phyloP scores from a whole-genome alignment of 2,797 vertebrate genomes.

The Pseudomugil tenellus region DNA sequence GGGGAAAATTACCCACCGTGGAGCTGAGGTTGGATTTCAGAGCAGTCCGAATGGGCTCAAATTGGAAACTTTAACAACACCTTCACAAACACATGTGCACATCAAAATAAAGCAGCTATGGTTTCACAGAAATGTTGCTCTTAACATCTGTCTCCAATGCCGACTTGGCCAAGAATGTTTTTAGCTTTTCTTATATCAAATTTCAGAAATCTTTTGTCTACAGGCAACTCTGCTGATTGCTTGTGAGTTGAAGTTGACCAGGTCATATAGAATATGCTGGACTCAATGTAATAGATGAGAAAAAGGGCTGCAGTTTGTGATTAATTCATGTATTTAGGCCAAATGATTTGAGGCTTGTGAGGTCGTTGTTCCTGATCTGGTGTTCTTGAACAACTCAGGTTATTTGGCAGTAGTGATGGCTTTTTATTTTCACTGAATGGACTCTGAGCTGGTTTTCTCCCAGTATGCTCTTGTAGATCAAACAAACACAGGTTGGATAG shows the following conservation, averaged over 20 bases:
- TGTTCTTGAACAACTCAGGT: background rate
- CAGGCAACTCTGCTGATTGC: background rate
- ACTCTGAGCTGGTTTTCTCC: background rate
- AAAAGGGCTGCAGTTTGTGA: background rate
- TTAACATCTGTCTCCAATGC: constrained; percentile 17
- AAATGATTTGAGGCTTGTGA: background rate
- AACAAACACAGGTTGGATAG: background rate
- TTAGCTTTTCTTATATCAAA: background rate
- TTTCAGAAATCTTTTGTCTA: background rate
- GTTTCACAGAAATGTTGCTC: constrained; percentile 7
- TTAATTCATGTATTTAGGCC: background rate
- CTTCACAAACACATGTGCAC: constrained; percentile 12
- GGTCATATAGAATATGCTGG: background rate
- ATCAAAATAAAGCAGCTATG: constrained; percentile 14
- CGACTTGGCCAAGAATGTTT: background rate
- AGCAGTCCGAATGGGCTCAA: constrained; percentile 14
- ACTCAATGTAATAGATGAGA: background rate
- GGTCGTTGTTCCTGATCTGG: background rate
- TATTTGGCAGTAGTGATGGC: background rate
- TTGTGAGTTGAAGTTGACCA: background rate
- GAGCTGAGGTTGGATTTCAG: constrained; percentile 50
- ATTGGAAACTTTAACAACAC: constrained; percentile 38
- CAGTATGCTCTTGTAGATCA: background rate
- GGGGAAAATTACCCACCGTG: constrained; percentile 47
- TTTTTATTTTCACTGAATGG: no score